Evolutionary conservation across 2,113 vertebrate genomes (phyloP), one percentile per base, ranked within the genome.

Genomic region (Lagenorhynchus albirostris): DNA sequence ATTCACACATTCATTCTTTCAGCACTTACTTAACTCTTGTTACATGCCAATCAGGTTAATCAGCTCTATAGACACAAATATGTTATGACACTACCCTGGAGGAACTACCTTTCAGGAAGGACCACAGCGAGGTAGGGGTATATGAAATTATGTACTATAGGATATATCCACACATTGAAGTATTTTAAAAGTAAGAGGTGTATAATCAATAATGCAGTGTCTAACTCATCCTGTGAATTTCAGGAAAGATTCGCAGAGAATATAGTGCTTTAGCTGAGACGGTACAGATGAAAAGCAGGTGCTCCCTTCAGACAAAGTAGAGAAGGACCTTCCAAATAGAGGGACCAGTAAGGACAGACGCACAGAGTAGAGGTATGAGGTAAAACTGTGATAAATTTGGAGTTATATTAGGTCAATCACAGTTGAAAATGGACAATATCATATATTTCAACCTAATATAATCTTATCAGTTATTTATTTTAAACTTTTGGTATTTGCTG

Each of bases 301-400:
- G 25, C 31, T 65, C 15, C 9, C 21, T 76, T 88, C 12, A 62
- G 29, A 86, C 10, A 63, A 65, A 60, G 12, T n/a, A 21, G n/a
- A 15, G 11, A 41, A 67, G 8, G 15, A 36, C 0, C 73, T 63
- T 29, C 33, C 1, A 63, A 7, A 11, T 1, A 92, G 33, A 73
- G 5, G 3, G 2, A 38, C 0, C 1, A 76, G 80, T 31, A 60
- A 62, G 1, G 15, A 20, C 2, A 60, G 38, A 80, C 2, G 6
- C 20, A 31, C 1, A 55, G 12, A 81, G 1, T 5, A 70, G 9
- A 91, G 21, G 8, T 12, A 68, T 20, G 81, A 25, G 1, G 29
- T 65, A 71, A 86, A 95, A 92, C 15, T 74, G 50, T 55, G 11
- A 68, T 29, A 84, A 33, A 47, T 79, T 58, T 89, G 17, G 58